These are phyloP conservation scores for Xenops minutus DNA, from an alignment of 2,797 vertebrate genomes.

Conservation along the genomic window DNA sequence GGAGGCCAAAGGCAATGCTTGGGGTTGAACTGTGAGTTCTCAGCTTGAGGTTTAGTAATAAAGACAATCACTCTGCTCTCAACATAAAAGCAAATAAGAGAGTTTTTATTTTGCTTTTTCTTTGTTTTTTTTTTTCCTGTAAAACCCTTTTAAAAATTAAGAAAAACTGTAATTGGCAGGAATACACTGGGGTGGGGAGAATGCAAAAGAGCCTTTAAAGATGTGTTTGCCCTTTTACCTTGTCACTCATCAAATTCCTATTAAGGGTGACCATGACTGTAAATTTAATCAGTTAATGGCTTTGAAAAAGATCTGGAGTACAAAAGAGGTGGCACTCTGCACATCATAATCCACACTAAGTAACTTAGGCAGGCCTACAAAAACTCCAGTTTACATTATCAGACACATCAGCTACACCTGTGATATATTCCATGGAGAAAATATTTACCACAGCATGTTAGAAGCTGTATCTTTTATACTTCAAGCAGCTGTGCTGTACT, in stretches of 20 bases:
- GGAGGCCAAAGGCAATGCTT: background rate
- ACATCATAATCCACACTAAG: background rate
- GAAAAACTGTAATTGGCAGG: background rate
- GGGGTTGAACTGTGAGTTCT: background rate
- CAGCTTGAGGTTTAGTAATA: background rate
- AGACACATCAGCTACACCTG: background rate
- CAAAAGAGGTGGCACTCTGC: background rate
- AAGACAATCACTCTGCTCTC: background rate
- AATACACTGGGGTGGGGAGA: background rate
- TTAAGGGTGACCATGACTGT: background rate
- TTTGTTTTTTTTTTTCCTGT: accelerated
- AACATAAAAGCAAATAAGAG: background rate
- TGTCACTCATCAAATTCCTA: background rate
- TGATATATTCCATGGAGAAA: background rate
- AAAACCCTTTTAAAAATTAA: background rate
- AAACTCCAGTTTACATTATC: background rate
- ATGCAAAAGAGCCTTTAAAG: background rate
- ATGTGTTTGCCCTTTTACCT: background rate
- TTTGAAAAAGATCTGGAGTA: background rate
- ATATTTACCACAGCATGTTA: background rate
- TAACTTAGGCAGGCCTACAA: background rate
- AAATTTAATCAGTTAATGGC: background rate
- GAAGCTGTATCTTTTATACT: background rate
- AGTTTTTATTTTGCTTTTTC: no score
- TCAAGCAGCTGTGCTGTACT: background rate